phyloP scores from a whole-genome alignment of 2,888 invertebrate genomes.

The Phaedon cochleariae region DNA sequence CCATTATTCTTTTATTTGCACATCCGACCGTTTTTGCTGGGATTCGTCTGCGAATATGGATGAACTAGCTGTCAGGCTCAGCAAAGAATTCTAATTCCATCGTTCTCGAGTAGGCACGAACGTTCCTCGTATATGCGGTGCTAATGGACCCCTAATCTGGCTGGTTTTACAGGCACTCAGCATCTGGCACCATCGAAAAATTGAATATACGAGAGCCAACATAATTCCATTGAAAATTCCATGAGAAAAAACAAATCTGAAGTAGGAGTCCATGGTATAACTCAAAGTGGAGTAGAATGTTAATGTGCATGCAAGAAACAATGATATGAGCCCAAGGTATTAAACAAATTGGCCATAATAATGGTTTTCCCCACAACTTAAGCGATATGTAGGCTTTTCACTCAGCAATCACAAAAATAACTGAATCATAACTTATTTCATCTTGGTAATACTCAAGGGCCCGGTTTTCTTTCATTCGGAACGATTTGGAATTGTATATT shows the following conservation, averaged over 20 bases:
- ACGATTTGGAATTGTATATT: too few relatives aligned
- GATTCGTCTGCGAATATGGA: neutral
- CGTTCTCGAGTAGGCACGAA: constrained; percentile 8
- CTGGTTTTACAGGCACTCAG: constrained; percentile 8
- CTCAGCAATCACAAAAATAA: too few relatives aligned
- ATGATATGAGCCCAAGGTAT: too few relatives aligned
- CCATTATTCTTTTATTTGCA: neutral
- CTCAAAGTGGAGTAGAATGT: too few relatives aligned
- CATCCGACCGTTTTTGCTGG: neutral
- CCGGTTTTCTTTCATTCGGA: too few relatives aligned
- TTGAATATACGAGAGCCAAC: neutral
- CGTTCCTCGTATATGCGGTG: neutral
- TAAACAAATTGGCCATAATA: too few relatives aligned
- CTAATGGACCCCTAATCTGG: constrained; percentile 18
- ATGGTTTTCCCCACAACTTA: too few relatives aligned
- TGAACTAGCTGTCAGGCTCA: neutral
- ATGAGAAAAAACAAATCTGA: neutral
- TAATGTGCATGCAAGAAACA: too few relatives aligned
- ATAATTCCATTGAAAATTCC: neutral
- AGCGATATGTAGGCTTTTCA: too few relatives aligned
- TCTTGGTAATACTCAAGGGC: too few relatives aligned
- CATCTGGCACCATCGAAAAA: constrained; percentile 8
- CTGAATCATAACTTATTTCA: too few relatives aligned
- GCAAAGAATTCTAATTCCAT: constrained; percentile 5
- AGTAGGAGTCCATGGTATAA: too few relatives aligned